Evolutionary conservation across 2,888 invertebrate species (phyloP), one percentile per base, ranked within the genome.

Genomic region (Melinaea marsaeus): DNA sequence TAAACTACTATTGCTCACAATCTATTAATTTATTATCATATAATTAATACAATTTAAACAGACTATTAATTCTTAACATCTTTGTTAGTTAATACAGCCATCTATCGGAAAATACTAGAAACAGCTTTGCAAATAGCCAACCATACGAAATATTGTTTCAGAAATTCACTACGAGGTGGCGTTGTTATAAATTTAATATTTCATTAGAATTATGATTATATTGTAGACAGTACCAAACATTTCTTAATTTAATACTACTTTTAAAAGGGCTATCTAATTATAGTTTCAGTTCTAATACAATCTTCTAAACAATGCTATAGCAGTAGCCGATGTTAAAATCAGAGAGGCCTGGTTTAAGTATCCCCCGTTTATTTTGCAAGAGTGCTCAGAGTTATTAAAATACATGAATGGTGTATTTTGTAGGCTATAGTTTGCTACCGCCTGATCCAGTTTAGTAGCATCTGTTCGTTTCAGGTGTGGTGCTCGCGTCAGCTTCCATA

Each of bases 401-500:
- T 74, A 79, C 2, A 74, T 71, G 65, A 89, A 86, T 2, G 74
- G 68, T 0, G 88, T 84, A 11, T 75, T 73, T 58, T 85, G 80
- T 0, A 89, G 75, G 13, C 75, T 78, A 69, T 87, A 86, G 46
- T 78, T 82, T 0, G 83, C 77, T 1, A 89, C 79, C 0, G 85
- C 85, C 55, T 81, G 77, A 58, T 85, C 80, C 0, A 90, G 69
- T 65, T 86, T 85, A 0, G 73, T 72, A 0, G 83, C 81, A 48
- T 88, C 87, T 0, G 83, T 83, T 46, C 79, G 80, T 62, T 88
- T 88, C 0, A 86, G 69, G 48, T 89, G 88, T 0, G 84, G 84
- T 2, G 85, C 79, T 2, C 88, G 77, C 0, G 84, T 86, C 32
- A 90, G 73, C 62, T 89, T 85, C 89, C 89, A 90, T 46, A 90